phyloP scores from a whole-genome alignment of 2,888 invertebrate genomes.

The Calameuta pallipes region DNA sequence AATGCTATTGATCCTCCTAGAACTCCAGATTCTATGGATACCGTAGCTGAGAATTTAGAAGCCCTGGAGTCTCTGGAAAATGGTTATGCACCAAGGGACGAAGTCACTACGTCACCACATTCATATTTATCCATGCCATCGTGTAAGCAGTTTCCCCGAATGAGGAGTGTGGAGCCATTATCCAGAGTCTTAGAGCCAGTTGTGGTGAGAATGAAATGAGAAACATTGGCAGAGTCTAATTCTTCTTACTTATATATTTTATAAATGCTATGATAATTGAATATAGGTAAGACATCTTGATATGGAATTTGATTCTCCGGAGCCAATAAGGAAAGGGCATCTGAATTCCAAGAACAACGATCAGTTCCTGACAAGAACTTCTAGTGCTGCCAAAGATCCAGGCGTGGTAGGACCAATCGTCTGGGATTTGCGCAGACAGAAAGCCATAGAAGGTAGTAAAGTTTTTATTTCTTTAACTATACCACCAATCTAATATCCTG shows the following conservation, averaged over 20 bases:
- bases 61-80: constrained; percentile 49
- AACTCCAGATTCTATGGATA: constrained; percentile 42
- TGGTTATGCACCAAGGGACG: constrained; percentile 44
- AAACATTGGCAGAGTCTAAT: neutral
- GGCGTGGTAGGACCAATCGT: constrained; percentile 87
- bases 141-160: constrained; percentile 86
- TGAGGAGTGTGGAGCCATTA: constrained; percentile 80
- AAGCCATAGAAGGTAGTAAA: constrained; percentile 57
- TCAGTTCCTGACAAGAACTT: constrained; percentile 72
- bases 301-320: constrained; percentile 54
- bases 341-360: constrained; percentile 40
- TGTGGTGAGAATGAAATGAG: constrained; percentile 70
- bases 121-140: constrained; percentile 90
- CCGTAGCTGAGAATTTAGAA: constrained; percentile 37
- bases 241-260: neutral
- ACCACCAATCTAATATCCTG: neutral
- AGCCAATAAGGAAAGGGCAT: constrained; percentile 46
- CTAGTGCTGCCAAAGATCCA: constrained; percentile 79
- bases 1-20: constrained; percentile 47
- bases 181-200: constrained; percentile 84
- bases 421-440: constrained; percentile 83
- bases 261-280: neutral
- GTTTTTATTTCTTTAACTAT: neutral
- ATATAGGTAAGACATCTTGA: constrained; percentile 55
- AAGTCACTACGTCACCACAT: constrained; percentile 69